These are phyloP conservation scores for Caenorhabditis parvicauda DNA, from an alignment of 2,888 invertebrate genomes.

Conservation along the genomic window DNA sequence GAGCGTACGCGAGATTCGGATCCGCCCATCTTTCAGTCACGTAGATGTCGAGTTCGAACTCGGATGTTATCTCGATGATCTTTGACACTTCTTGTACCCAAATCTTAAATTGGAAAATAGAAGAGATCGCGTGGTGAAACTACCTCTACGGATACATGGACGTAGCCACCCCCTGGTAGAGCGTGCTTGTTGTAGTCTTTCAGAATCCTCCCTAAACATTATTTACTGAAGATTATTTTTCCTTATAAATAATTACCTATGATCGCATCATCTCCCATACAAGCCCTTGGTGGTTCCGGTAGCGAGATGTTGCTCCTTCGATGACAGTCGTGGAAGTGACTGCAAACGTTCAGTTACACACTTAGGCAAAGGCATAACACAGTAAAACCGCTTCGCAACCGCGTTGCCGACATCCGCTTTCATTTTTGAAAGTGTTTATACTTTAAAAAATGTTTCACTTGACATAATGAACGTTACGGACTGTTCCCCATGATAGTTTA, in stretches of 20 bases:
- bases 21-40: slow-evolving; percentile 62
- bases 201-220: slow-evolving; percentile 33
- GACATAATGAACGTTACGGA: no score
- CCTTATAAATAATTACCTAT: slow-evolving; percentile 7
- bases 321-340: no score
- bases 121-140: neutral
- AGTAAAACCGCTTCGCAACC: no score
- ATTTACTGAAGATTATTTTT: neutral
- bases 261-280: slow-evolving; percentile 31
- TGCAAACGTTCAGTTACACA: no score
- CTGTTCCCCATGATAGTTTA: no score
- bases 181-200: slow-evolving; percentile 54
- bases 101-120: slow-evolving; percentile 41
- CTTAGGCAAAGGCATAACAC: no score
- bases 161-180: slow-evolving; percentile 56
- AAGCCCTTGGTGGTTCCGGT: slow-evolving; percentile 13
- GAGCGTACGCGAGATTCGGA: slow-evolving; percentile 53
- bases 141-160: slow-evolving; percentile 59
- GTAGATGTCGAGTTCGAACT: slow-evolving; percentile 63
- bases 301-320: slow-evolving; percentile 14
- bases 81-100: slow-evolving; percentile 64
- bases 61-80: slow-evolving; percentile 62
- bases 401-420: no score
- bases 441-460: no score
- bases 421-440: no score